Evolutionary conservation across 2,797 vertebrate species (phyloP).

Genomic region (Phataginus tetradactyla): DNA sequence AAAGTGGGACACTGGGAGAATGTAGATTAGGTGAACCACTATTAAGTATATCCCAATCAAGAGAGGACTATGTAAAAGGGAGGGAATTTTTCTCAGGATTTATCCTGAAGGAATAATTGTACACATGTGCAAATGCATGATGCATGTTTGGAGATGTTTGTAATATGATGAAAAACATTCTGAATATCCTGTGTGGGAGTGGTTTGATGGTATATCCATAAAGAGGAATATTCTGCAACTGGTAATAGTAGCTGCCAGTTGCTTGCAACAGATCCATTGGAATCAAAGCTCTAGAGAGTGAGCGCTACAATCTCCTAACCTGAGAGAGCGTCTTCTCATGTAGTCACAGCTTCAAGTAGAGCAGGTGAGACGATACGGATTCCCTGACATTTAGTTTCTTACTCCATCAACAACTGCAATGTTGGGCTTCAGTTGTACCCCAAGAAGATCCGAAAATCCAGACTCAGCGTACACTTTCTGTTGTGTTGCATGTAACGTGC

Average conservation of each 20-base stretch:
- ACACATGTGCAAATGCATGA: background rate
- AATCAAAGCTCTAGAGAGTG: background rate
- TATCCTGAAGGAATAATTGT: background rate
- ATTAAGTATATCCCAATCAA: background rate
- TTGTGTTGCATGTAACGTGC: background rate
- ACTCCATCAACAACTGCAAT: background rate
- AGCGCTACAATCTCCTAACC: background rate
- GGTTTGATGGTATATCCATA: background rate
- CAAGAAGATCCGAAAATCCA: background rate
- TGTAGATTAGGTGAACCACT: background rate
- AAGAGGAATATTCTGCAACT: background rate
- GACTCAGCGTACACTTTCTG: background rate
- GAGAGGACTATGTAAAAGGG: background rate
- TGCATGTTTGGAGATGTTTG: background rate
- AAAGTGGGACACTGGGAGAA: background rate
- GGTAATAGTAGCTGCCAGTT: background rate
- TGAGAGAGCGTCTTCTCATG: background rate
- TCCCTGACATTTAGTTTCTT: background rate
- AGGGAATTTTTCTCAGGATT: background rate
- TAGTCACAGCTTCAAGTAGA: background rate
- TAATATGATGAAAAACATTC: background rate
- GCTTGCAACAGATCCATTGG: background rate
- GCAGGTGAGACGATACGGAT: background rate
- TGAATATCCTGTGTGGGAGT: background rate
- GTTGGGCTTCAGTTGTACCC: background rate